Percentiles rank a stretch among this genome's conserved stretches.
Conservation (phyloP, 2,113 vertebrate species). For the Labeo catla region DNA sequence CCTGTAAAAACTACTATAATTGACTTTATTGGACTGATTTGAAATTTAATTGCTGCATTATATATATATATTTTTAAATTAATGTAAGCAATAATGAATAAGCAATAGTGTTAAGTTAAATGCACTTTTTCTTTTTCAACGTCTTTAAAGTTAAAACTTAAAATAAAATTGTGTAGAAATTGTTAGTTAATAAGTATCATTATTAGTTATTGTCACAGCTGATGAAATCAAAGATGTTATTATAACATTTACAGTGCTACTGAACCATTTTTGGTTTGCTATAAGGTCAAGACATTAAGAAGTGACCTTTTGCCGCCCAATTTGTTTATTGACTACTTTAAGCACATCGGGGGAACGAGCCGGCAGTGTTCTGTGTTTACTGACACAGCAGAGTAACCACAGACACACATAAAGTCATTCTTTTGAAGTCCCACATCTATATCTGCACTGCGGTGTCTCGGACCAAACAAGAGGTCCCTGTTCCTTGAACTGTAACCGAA, state of each 20-base stretch:
- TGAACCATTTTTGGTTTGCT: background rate
- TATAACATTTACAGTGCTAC: background rate
- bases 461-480: slow-evolving; percentile 40
- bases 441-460: slow-evolving; percentile 18
- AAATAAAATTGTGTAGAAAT: background rate
- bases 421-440: slow-evolving; percentile 46
- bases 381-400: slow-evolving; percentile 38
- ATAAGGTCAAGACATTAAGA: background rate
- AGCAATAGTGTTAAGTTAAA: background rate
- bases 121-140: background rate
- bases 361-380: slow-evolving; percentile 29
- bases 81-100: background rate
- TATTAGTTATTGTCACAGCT: background rate
- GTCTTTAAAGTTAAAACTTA: background rate
- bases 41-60: no score
- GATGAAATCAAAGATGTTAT: background rate
- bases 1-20: background rate
- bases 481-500: slow-evolving; percentile 33
- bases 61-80: no score
- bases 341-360: background rate
- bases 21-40: background rate
- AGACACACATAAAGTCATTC: slow-evolving; percentile 16
- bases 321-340: slow-evolving; percentile 36
- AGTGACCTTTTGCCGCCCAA: slow-evolving; percentile 28
- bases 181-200: background rate